These are phyloP conservation scores for Corythaixoides concolor DNA, from an alignment of 2,113 vertebrate species.

Conservation along the genomic window DNA sequence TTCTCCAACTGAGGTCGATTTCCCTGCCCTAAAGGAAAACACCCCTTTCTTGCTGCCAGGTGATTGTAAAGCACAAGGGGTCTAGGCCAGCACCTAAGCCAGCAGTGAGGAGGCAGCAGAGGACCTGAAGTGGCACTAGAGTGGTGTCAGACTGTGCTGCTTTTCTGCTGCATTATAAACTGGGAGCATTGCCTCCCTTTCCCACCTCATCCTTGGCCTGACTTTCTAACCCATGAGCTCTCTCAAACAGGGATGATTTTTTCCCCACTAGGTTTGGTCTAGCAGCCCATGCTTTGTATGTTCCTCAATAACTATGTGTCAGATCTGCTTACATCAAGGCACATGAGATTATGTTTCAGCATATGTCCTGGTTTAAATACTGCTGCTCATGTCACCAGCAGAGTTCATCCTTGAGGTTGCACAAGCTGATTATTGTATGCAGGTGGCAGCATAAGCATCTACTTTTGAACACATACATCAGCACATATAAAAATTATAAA, in stretches of 20 bases:
- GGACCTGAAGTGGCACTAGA: background rate
- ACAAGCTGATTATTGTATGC: conserved; percentile 40
- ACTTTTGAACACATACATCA: background rate
- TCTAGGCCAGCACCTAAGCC: background rate
- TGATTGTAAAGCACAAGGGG: background rate
- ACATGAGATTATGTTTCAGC: background rate
- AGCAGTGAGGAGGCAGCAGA: background rate
- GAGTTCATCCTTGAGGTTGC: conserved; percentile 4
- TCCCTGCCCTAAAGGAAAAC: background rate
- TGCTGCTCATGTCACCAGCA: background rate
- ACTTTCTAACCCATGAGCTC: background rate
- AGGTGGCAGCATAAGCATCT: conserved; percentile 64
- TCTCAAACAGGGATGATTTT: background rate
- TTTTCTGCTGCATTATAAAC: background rate
- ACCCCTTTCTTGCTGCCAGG: background rate
- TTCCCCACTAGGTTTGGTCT: background rate
- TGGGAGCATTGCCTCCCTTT: background rate
- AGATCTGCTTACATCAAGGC: background rate
- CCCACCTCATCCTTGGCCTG: background rate
- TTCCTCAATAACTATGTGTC: background rate
- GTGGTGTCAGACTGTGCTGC: background rate
- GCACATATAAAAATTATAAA: background rate
- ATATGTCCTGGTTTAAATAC: background rate
- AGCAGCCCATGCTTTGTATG: background rate
- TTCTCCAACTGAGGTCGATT: background rate